These are phyloP conservation scores for Diplodus sargus DNA, from an alignment of 2,797 vertebrate species.

Conservation along the genomic window DNA sequence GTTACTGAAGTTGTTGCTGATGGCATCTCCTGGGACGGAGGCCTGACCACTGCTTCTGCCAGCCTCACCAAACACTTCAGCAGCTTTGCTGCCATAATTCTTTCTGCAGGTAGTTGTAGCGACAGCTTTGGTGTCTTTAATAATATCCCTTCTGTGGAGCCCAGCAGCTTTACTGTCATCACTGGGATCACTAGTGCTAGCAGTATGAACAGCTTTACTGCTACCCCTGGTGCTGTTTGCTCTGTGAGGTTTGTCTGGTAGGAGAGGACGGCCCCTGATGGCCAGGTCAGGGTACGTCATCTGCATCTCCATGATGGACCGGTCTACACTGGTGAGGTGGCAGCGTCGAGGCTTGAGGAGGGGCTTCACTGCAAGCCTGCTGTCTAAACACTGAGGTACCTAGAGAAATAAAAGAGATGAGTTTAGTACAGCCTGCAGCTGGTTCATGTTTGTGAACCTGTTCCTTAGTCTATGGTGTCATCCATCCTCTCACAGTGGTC, in stretches of 20 bases:
- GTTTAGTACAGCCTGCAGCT: neutral
- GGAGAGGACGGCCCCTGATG: constrained; percentile 78
- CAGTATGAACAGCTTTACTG: neutral
- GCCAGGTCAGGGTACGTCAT: constrained; percentile 86
- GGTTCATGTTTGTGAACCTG: neutral
- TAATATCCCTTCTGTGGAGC: neutral
- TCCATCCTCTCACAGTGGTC: too few species aligned
- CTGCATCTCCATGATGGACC: constrained; percentile 81
- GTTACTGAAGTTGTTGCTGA: neutral
- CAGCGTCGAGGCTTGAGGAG: constrained; percentile 13
- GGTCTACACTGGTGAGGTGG: constrained; percentile 56
- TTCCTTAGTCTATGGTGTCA: neutral
- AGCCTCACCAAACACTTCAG: neutral
- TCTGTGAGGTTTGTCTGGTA: constrained; percentile 44
- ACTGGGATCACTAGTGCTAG: neutral
- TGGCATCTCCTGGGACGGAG: too few species aligned
- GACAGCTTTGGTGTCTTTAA: neutral
- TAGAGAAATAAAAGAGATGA: constrained; percentile 14
- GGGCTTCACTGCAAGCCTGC: neutral
- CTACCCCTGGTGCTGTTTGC: neutral
- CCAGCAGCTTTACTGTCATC: neutral
- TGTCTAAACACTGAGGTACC: constrained; percentile 37
- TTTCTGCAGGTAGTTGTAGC: fast-evolving
- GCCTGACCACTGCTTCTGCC: too few species aligned
- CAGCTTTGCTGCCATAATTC: neutral